These are phyloP conservation scores for Phasianus colchicus DNA, from an alignment of 2,113 vertebrate species.

Conservation along the genomic window DNA sequence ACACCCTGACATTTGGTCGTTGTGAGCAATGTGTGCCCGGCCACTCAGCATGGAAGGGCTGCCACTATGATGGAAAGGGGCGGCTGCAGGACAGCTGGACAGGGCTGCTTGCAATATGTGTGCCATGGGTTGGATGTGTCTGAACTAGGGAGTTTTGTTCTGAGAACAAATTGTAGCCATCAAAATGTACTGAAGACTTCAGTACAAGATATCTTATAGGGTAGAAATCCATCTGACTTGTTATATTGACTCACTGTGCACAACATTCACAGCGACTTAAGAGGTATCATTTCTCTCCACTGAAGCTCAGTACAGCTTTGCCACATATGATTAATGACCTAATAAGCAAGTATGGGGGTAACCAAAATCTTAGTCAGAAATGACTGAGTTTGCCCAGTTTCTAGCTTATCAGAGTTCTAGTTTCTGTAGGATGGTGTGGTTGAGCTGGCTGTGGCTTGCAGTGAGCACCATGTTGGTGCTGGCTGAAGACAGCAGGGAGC, in stretches of 20 bases:
- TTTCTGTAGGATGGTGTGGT: background rate
- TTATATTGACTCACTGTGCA: background rate
- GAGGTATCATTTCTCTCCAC: background rate
- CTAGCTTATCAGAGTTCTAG: background rate
- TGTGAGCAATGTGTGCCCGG: too few relatives aligned
- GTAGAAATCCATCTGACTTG: background rate
- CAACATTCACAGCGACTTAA: too few relatives aligned
- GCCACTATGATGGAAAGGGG: too few relatives aligned
- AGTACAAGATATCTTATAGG: background rate
- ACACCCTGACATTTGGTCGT: too few relatives aligned
- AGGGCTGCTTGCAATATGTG: too few relatives aligned
- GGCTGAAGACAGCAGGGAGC: background rate
- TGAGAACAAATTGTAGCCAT: background rate
- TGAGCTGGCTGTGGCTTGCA: background rate
- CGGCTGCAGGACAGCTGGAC: too few relatives aligned
- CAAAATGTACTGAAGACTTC: background rate
- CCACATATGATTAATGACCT: background rate
- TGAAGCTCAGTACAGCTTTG: background rate
- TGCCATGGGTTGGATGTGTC: too few relatives aligned
- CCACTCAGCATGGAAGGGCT: too few relatives aligned
- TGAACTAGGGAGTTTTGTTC: background rate
- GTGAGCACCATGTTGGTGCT: too few relatives aligned
- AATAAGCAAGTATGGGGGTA: background rate
- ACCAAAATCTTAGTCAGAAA: background rate
- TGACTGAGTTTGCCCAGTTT: background rate